Evolutionary conservation across 2,797 vertebrate species (phyloP), one percentile per base, ranked within the genome.

Genomic region (Tragelaphus oryx): DNA sequence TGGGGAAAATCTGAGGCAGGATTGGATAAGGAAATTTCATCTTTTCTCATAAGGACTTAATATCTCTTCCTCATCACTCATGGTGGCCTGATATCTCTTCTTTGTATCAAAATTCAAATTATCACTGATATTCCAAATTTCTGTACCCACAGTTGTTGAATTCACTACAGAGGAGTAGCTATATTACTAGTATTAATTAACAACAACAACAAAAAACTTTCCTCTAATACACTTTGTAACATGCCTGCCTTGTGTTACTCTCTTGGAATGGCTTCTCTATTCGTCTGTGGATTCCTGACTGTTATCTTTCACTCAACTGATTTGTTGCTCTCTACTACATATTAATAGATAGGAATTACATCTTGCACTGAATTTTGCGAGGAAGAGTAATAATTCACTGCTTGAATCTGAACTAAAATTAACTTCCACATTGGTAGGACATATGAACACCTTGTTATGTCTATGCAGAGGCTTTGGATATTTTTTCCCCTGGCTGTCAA

Each of bases 321-420:
- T 88, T 4, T 14, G 48, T 94, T 96, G 82, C 60, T 94, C 52
- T 94, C 28, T 20, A 22, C 10, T 65, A 12, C 52, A 28, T 48
- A 33, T 93, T 95, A 52, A 84, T 76, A 60, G 41, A 71, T 83
- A 92, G 37, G 12, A 95, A 83, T 91, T 92, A 57, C 26, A 71
- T 65, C 33, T 37, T 95, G 12, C 16, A 54, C 50, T 78, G 52
- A 65, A 87, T 96, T 96, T 96, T 92, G 86, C 6, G 55, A 94
- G 65, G 30, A 89, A 92, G 80, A 78, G 3, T 95, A 94, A 95
- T 92, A 94, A 95, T 92, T 97, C 71, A 52, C 41, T 16, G 4
- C 71, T 92, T 41, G 80, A 81, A 95, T 93, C 44, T 33, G 24
- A 91, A 62, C 75, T 95, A 91, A 97, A 95, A 95, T 97, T 93